Percentiles rank a stretch among this genome's conserved stretches.
Evolutionary conservation across 2,888 invertebrate genomes (phyloP).

Genomic region (Altica lythri): DNA sequence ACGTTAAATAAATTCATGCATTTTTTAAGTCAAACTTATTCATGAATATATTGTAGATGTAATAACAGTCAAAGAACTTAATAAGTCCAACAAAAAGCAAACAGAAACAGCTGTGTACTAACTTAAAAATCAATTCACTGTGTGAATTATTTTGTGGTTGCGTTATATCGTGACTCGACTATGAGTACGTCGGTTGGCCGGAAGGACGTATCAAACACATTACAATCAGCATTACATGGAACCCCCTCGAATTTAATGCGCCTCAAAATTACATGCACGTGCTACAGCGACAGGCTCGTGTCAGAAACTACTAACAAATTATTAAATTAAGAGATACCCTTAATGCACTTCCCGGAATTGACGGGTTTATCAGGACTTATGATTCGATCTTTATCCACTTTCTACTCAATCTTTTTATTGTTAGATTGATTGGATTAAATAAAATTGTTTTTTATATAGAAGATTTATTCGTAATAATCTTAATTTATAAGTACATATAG

Average conservation of each 20-base stretch:
- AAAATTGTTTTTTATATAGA: no score
- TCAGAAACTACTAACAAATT: conserved; percentile 39
- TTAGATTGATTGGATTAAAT: not conserved
- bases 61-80: no score
- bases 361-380: conserved; percentile 16
- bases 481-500: no score
- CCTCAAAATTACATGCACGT: conserved; percentile 37
- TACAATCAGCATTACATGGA: conserved; percentile 2
- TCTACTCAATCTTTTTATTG: no score
- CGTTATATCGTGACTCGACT: conserved; percentile 15
- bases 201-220: not conserved
- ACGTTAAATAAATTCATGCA: no score
- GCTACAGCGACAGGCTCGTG: conserved; percentile 38
- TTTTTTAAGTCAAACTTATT: no score
- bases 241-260: conserved; percentile 25
- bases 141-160: no score
- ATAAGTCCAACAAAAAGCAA: no score
- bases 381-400: conserved; percentile 8
- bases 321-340: conserved; percentile 38
- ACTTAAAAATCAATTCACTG: no score
- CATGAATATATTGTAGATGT: no score
- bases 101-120: no score
- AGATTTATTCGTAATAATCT: no score
- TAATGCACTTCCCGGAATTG: conserved; percentile 31
- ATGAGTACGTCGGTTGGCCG: conserved; percentile 1